Evolutionary conservation across 2,113 vertebrate genomes (phyloP).

Genomic region (Delphinapterus leucas): DNA sequence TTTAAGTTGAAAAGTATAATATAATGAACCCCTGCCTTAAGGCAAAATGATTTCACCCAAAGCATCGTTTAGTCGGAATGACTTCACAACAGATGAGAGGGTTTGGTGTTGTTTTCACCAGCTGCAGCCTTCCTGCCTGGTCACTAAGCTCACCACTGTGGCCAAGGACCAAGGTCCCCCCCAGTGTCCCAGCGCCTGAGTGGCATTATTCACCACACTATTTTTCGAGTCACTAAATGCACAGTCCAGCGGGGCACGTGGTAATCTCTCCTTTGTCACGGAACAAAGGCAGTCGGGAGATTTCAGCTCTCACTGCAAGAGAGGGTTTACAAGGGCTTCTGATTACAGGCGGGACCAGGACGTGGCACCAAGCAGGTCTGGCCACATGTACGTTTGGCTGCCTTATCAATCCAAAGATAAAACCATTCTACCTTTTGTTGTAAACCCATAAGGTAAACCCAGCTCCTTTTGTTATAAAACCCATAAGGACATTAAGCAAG

Average conservation of each 20-base stretch:
- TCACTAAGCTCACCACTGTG: neutral
- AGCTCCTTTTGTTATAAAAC: constrained; percentile 51
- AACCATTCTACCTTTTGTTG: constrained; percentile 55
- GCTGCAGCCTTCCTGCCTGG: neutral
- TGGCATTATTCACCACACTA: constrained; percentile 27
- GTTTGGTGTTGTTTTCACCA: neutral
- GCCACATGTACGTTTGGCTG: constrained; percentile 11
- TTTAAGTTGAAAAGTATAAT: constrained; percentile 21
- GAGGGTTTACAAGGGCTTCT: constrained; percentile 61
- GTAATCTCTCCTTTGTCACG: constrained; percentile 72
- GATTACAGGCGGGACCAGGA: constrained; percentile 49
- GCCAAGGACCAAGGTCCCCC: neutral
- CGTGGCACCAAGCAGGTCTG: constrained; percentile 42
- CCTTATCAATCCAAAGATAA: constrained; percentile 53
- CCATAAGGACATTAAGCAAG: constrained; percentile 39
- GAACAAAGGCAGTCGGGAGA: constrained; percentile 73
- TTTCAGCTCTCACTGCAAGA: constrained; percentile 52
- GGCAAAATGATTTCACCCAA: neutral
- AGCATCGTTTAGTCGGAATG: neutral
- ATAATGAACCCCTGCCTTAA: neutral
- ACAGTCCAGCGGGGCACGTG: constrained; percentile 68
- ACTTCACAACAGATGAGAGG: neutral
- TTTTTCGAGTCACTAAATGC: constrained; percentile 62
- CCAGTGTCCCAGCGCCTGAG: neutral
- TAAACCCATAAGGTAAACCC: neutral